phyloP scores from a whole-genome alignment of 2,797 vertebrate genomes.

The Lithobates pipiens region DNA sequence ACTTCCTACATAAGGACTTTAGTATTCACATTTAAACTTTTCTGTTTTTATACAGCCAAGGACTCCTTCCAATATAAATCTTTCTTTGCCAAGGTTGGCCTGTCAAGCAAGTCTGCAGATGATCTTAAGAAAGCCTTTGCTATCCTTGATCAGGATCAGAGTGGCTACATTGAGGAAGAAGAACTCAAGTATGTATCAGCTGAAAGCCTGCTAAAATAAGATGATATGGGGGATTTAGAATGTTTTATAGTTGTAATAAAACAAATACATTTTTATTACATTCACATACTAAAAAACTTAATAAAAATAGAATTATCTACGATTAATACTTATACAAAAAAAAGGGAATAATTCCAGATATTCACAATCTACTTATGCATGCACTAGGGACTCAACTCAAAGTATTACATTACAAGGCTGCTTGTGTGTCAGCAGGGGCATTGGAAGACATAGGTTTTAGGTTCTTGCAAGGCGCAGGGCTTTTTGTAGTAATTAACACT shows the following conservation, averaged over 20 bases:
- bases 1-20: neutral
- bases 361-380: too few relatives aligned
- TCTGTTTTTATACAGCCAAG: constrained; percentile 69
- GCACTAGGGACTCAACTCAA: too few relatives aligned
- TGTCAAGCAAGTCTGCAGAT: constrained; percentile 77
- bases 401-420: too few relatives aligned
- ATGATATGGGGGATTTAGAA: neutral
- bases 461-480: neutral
- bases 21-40: neutral
- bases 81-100: constrained; percentile 81
- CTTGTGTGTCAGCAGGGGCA: neutral
- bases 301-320: too few relatives aligned
- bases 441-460: neutral
- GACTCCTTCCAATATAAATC: constrained; percentile 81
- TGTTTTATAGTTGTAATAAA: neutral
- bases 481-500: neutral
- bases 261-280: neutral
- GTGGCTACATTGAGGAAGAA: constrained; percentile 83
- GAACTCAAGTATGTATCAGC: constrained; percentile 79
- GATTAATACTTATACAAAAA: too few relatives aligned
- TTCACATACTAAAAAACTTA: neutral
- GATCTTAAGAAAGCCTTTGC: constrained; percentile 79
- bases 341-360: too few relatives aligned
- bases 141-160: constrained; percentile 82
- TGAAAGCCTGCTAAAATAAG: neutral